Base-by-base conservation (phyloP, 1,140 invertebrate genomes). In the Hormaphis cornu region DNA sequence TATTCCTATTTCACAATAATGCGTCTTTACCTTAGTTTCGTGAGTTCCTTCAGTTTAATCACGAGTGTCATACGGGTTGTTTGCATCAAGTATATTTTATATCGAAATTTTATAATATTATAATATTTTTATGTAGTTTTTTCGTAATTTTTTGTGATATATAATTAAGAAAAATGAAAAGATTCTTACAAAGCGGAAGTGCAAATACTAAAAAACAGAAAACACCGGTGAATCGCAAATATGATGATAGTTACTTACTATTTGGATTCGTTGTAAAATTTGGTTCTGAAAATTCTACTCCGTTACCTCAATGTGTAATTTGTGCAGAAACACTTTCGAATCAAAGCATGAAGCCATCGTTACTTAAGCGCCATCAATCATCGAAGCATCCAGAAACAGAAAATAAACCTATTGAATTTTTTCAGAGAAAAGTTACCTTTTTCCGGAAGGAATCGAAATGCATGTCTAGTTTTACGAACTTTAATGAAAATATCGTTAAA, bases 341-440 rank as follows among this genome's bases (percentile, higher is more conserved):
- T 50, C 46, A 50, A 50, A 50, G 46, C 46, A 46, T 46, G 16
- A 46, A 46, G 37, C 71, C 71, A 48, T 69, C 70, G 33, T 71
- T 72, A 42, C 73, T 75, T 56, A 40, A 72, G 71, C 63, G 71
- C 54, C 73, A 75, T 69, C 54, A 72, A 37, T 37, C 71, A 50
- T 50, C 46, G 22, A 50, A 50, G 46, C n/a, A 50, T 24, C 46
- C 46, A 50, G 22, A 50, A 50, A 50, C 22, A 24, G 46, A 50
- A 50, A 50, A 50, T 50, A 50, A 8, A 50, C 46, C 46, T 18
- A 50, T 50, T 50, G n/a, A 73, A 73, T 75, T 74, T 46, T 73
- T 74, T 50, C 48, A 71, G 69, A 26, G 28, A 54, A 28, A 54
- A 18, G 22, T 50, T 50, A n/a, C 46, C 22, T 7, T 46, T n/a